Evolutionary conservation across 2,888 invertebrate species (phyloP), one percentile per base, ranked within the genome.

Genomic region (Hypena proboscidalis): DNA sequence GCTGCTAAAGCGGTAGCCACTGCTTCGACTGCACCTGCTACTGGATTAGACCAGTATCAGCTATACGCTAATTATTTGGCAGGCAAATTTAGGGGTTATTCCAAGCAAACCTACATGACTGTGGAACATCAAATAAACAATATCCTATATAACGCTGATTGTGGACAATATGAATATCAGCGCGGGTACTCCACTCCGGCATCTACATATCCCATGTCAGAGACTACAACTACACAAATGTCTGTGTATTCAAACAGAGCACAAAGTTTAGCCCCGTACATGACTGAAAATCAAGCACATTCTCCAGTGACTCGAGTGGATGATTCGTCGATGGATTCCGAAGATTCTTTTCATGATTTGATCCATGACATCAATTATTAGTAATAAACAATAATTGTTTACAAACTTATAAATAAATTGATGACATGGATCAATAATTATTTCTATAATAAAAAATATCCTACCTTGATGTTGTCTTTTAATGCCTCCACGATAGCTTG

Each of bases 51-150:
- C 38, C 37, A 38, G 30, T 42, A 42, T 48, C 38, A 48, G 34
- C 37, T 48, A 30, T 43, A 42, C 34, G 48, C 38, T 29, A 48
- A 43, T 42, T 38, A 42, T 43, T 37, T 48, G 30, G 48, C 48
- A 26, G 33, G 33, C 29, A 48, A 48, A 42, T 42, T 38, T 48
- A 37, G 48, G 33, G 30, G 34, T 34, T 43, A 48, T 42, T 38
- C 42, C 27, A 42, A 41, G 33, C 34, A 37, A 38, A 48, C 42
- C 34, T 31, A 38, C 38, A 43, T 43, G 38, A 31, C 37, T 38
- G 43, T 48, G 33, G 38, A 43, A 39, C 48, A 48, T 37, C 38
- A 48, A 38, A 48, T 48, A 48, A 48, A 43, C 43, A 48, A 48
- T 30, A 37, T 48, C 26, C 31, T 48, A 35, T 43, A 38, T 39